A percentile compares a stretch with the other conserved stretches of the same genome.
Conservation (phyloP, 2,888 invertebrate genomes). For the Rutpela maculata region DNA sequence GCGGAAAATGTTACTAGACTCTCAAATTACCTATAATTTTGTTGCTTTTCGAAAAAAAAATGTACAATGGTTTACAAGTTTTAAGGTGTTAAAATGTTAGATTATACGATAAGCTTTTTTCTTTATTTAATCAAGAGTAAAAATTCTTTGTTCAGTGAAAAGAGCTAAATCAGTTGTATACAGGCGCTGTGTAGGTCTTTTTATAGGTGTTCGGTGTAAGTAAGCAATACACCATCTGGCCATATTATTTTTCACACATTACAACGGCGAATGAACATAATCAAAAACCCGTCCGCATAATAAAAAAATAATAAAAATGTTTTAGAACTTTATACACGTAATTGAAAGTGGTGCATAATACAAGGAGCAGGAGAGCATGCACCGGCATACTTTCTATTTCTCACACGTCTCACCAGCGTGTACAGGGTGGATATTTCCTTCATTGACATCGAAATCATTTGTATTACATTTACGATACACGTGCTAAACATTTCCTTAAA, state of each 20-base stretch:
- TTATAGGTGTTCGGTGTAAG: conserved; percentile 43
- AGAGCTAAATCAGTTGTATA: conserved; percentile 26
- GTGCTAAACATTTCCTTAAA: no score
- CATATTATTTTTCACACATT: conserved; percentile 57
- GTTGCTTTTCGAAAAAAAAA: conserved; percentile 16
- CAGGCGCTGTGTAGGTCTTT: conserved; percentile 28
- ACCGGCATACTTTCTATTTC: conserved; percentile 43
- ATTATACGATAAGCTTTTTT: conserved; percentile 37
- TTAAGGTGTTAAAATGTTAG: conserved; percentile 39
- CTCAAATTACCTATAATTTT: conserved; percentile 35
- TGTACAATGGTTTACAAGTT: conserved; percentile 33
- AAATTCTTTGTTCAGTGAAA: conserved; percentile 33
- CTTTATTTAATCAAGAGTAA: conserved; percentile 32
- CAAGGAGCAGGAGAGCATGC: conserved; percentile 33
- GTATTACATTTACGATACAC: neutral
- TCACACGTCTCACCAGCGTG: conserved; percentile 37
- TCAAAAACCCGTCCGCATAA: conserved; percentile 50
- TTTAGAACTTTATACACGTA: conserved; percentile 49
- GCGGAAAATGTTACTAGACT: conserved; percentile 26
- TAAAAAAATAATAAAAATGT: conserved; percentile 51
- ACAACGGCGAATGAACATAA: conserved; percentile 53
- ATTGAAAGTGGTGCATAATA: conserved; percentile 52
- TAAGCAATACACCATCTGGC: conserved; percentile 55
- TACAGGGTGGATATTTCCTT: conserved; percentile 36
- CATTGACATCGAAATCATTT: neutral